Evolutionary conservation across 2,888 invertebrate genomes (phyloP), one percentile per base, ranked within the genome.

Genomic region (Bruchidius siliquastri): DNA sequence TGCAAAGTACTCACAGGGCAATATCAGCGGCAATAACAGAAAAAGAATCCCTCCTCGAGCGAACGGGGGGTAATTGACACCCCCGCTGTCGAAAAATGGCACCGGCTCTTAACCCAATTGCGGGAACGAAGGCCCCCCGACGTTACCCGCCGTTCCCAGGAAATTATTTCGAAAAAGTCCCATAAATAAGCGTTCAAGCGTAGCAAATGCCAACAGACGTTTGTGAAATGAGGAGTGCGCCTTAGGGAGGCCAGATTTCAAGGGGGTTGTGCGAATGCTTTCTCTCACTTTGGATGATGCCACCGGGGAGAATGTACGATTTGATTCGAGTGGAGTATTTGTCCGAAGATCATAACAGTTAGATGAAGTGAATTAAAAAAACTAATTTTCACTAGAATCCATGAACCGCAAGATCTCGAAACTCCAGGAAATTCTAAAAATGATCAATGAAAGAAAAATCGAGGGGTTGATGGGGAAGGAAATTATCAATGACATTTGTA

Each of bases 151-250:
- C 49, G 49, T 18, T 49, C 68, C 8, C 22, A 18, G 10, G 21
- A 68, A 68, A 68, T 68, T 68, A 68, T 68, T 68, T 68, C 68
- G 20, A 68, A 68, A 68, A 68, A 68, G 4, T 21, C 21, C 68
- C 68, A 68, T 68, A 68, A 68, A 68, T 68, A 68, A 68, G 21
- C 68, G 68, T 68, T 68, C 68, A 68, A 21, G 68, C 68, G 68
- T 21, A 68, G 68, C 22, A 68, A 68, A 68, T 68, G 68, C 68
- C 22, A 68, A 13, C 21, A 68, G 68, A 68, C 68, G 20, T 68
- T 68, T 13, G 21, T 21, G 68, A 68, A 68, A 68, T 68, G 68
- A 68, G 68, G 68, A 68, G 49, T 49, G 49, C 49, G 49, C 49
- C 49, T 49, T 18, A 49, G 49, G 49, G 49, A 49, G 49, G 49